phyloP scores from a whole-genome alignment of 2,113 vertebrate species.

The Ailuropoda melanoleuca region DNA sequence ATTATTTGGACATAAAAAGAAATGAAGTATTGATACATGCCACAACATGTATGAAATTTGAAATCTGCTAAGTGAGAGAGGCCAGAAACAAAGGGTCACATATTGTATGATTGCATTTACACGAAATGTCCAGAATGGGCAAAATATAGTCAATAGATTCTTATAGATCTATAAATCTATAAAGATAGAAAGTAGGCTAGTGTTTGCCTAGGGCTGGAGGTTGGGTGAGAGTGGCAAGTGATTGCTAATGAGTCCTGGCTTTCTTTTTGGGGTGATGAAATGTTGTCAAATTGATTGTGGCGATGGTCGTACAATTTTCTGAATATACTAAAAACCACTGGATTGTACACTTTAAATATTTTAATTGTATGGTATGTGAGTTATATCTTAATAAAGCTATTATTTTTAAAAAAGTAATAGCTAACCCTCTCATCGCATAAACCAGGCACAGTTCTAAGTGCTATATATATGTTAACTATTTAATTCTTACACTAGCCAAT shows the following conservation, averaged over 20 bases:
- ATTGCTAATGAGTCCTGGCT: neutral
- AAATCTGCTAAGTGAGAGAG: neutral
- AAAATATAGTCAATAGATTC: neutral
- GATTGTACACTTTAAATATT: neutral
- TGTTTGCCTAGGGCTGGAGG: neutral
- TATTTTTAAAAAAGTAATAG: neutral
- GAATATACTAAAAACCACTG: neutral
- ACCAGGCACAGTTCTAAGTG: neutral
- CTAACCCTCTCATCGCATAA: neutral
- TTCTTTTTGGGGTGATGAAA: neutral
- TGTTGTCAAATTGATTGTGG: neutral
- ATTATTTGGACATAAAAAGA: slow-evolving; percentile 9
- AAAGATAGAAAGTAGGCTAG: neutral
- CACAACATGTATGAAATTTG: neutral
- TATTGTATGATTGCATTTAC: neutral
- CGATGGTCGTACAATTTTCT: neutral
- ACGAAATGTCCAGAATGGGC: neutral
- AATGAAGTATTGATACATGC: neutral
- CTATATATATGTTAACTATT: neutral
- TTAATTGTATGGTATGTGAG: neutral
- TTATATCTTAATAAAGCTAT: neutral
- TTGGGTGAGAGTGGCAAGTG: neutral
- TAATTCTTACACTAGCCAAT: neutral
- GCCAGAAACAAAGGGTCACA: neutral
- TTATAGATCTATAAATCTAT: neutral